Evolutionary conservation across 1,140 invertebrate species (phyloP), one percentile per base, ranked within the genome.

Genomic region (Diabrotica undecimpunctata): DNA sequence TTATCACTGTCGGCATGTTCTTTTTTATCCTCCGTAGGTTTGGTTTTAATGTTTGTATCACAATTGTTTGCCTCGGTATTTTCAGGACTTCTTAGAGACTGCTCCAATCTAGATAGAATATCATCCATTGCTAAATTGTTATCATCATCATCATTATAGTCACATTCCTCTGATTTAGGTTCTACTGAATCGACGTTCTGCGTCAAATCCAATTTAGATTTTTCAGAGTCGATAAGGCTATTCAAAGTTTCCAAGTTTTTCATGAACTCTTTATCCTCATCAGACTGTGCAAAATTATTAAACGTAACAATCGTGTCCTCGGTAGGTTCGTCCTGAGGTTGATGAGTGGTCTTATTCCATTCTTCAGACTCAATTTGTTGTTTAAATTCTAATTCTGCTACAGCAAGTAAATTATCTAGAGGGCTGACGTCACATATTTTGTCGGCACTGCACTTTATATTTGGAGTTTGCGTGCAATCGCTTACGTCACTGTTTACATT

Each of bases 61-160:
- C 59, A 61, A 14, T 62, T 54, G 13, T 14, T 38, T 37, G 57
- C 3, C 60, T 56, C 41, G 8, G 37, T 57, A 10, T 38, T 79
- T 61, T 84, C 82, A 5, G 82, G 82, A 70, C 83, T 83, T 64
- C 81, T 80, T 1, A 79, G 75, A 5, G 84, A 84, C 65, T 83
- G 83, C 66, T 83, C 83, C 50, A 86, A 74, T 51, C 83, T 69
- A 54, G 82, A 80, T 13, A 85, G 82, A 53, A 85, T 85, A 68
- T 86, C 84, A 11, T 82, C 79, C 54, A 85, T 84, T 0, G 83
- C 83, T 52, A 86, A 68, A 74, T 84, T 83, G 67, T 85, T 82
- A 65, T 86, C 83, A 67, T 86, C 84, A 14, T 86, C 84, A 56
- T 84, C 83, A 38, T 78, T 79, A 65, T 87, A 84, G 74, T 85